Evolutionary conservation across 2,888 invertebrate species (phyloP), one percentile per base, ranked within the genome.

Genomic region (Yponomeuta plumbellus): DNA sequence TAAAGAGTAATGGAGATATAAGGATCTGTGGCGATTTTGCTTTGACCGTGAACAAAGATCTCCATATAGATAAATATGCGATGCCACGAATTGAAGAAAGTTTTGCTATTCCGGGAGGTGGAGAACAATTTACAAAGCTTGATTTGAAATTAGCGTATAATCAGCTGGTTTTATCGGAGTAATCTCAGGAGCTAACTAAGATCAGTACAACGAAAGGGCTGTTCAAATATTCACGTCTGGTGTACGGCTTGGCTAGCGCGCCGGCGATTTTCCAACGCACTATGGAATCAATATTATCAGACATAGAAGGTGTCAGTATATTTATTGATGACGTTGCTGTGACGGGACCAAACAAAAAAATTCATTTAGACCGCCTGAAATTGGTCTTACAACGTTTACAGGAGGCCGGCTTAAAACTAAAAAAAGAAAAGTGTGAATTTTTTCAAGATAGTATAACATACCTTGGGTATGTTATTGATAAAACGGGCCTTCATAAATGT

Each of bases 261-360:
- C 77, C 79, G 0, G 75, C 75, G 5, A 76, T 78, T 66, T 81
- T 82, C 67, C 78, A 83, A 72, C 72, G 72, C 67, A 66, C 75
- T 0, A 80, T 83, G 75, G 74, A 77, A 67, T 69, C 67, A 0
- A 63, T 75, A 11, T 61, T 75, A 10, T 20, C 66, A 26, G 73
- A 70, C 1, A 66, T 76, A 44, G 71, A 73, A 0, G 75, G 74
- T 0, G 73, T 75, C 0, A 68, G 67, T 20, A 11, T 17, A 1
- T 75, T 73, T 72, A 63, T 74, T 1, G 75, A 76, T 66, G 76
- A 78, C 61, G 71, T 79, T 3, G 71, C 69, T 57, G 20, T 70
- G 0, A 73, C 72, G 0, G 72, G 66, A 0, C 69, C 68, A 0
- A 22, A 61, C 23, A 70, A 39, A n/a, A 10, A 23, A 23, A 11